These are phyloP conservation scores for Eupithecia abbreviata DNA, from an alignment of 2,888 invertebrate genomes.

Conservation along the genomic window DNA sequence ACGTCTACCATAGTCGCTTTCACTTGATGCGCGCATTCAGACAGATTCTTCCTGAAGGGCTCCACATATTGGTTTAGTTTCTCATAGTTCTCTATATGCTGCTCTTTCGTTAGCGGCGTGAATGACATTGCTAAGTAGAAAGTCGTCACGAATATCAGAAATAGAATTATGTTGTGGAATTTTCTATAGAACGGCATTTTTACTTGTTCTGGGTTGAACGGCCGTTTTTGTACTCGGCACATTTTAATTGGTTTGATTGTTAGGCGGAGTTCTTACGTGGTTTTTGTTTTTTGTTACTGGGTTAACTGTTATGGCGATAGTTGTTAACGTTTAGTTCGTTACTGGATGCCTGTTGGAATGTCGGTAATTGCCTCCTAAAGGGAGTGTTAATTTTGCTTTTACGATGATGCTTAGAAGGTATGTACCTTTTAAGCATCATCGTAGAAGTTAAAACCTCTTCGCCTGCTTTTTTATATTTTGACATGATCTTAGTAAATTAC, in stretches of 20 bases:
- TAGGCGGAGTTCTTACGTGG: constrained; percentile 48
- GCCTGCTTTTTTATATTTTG: too few species aligned
- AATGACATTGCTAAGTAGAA: constrained; percentile 62
- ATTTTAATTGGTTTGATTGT: constrained; percentile 57
- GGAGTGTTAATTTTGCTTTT: neutral
- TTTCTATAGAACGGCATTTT: constrained; percentile 50
- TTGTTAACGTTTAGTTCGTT: constrained; percentile 9
- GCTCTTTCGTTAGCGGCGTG: constrained; percentile 67
- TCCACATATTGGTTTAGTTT: constrained; percentile 69
- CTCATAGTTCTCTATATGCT: constrained; percentile 63
- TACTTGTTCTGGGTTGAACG: constrained; percentile 42
- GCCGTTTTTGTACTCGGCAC: constrained; percentile 52
- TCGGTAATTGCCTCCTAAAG: neutral
- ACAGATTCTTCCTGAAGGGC: constrained; percentile 72
- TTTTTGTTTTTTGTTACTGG: constrained; percentile 27
- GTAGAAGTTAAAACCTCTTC: too few species aligned
- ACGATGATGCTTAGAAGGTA: neutral
- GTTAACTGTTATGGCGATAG: constrained; percentile 32
- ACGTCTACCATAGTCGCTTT: constrained; percentile 70
- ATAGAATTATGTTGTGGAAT: constrained; percentile 46
- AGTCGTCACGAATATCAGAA: constrained; percentile 53
- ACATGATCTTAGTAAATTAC: too few species aligned
- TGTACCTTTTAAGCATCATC: too few species aligned
- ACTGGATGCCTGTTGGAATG: constrained; percentile 1
- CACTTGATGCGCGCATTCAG: constrained; percentile 74